phyloP scores from a whole-genome alignment of 2,113 vertebrate species.

The Limnothrissa miodon region DNA sequence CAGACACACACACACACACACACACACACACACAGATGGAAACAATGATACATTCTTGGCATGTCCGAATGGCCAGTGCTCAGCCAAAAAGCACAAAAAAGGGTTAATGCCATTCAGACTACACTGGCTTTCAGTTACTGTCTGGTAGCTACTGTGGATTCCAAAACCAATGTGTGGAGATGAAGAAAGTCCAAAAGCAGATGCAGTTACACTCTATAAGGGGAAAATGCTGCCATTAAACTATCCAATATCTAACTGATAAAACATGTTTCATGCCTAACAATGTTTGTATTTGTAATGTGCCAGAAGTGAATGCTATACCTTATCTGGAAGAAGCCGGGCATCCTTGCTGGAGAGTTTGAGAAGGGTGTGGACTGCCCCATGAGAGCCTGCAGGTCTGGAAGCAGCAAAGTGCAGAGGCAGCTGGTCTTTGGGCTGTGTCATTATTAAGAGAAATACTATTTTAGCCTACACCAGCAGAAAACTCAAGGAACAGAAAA shows the following conservation, averaged over 20 bases:
- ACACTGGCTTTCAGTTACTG: slow-evolving; percentile 4
- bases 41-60: not conserved
- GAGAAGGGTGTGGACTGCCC: slow-evolving; percentile 56
- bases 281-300: not conserved
- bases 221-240: slow-evolving; percentile 1
- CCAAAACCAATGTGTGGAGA: not conserved
- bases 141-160: not conserved
- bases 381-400: slow-evolving; percentile 42
- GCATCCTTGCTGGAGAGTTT: slow-evolving; percentile 59
- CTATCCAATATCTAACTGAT: slow-evolving; percentile 3
- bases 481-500: not conserved
- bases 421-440: slow-evolving; percentile 55
- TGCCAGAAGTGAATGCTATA: slow-evolving; percentile 27
- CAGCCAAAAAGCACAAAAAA: not conserved
- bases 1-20: not conserved
- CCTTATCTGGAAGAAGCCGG: slow-evolving; percentile 55
- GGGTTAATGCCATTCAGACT: not conserved
- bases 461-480: not conserved
- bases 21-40: not conserved
- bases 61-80: not conserved
- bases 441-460: not conserved
- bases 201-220: not conserved
- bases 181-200: not conserved
- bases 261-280: not conserved
- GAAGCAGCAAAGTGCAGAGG: slow-evolving; percentile 58